Evolutionary conservation across 23 tunicate genomes (phyloP).

Genomic region (Trididemnum nubilum): DNA sequence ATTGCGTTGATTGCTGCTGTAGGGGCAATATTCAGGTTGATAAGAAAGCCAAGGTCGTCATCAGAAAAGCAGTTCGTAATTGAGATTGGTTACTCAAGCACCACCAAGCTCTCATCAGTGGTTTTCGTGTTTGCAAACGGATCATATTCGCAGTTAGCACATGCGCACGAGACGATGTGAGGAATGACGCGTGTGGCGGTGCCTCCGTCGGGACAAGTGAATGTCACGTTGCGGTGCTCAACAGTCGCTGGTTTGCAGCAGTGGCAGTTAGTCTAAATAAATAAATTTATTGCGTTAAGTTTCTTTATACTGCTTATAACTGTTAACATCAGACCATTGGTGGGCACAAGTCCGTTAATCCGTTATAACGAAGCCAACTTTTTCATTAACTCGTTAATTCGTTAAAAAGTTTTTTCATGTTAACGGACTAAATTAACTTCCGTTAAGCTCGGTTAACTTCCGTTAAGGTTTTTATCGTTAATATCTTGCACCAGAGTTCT

Average conservation of each 20-base stretch:
- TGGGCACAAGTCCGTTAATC: too few relatives aligned
- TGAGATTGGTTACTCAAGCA: neutral
- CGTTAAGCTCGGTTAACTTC: too few relatives aligned
- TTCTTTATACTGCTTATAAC: too few relatives aligned
- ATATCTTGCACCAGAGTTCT: too few relatives aligned
- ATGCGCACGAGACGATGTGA: slow-evolving; percentile 61
- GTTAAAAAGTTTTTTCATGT: too few relatives aligned
- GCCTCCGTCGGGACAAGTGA: slow-evolving; percentile 58
- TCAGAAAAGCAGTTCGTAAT: neutral
- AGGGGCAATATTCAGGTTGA: neutral
- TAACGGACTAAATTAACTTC: too few relatives aligned
- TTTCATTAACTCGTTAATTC: too few relatives aligned
- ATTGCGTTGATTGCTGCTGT: too few relatives aligned
- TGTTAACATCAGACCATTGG: too few relatives aligned
- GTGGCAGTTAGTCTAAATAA: slow-evolving; percentile 68
- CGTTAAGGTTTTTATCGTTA: too few relatives aligned
- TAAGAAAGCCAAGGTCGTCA: neutral
- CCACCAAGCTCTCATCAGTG: neutral
- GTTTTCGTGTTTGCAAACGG: slow-evolving; percentile 26
- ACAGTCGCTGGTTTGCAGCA: slow-evolving; percentile 86
- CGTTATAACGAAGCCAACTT: too few relatives aligned
- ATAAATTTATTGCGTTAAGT: neutral
- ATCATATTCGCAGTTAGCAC: slow-evolving; percentile 72
- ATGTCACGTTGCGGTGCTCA: slow-evolving; percentile 47
- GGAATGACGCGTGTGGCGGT: slow-evolving; percentile 25